phyloP scores from a whole-genome alignment of 2,113 vertebrate genomes.

The Microcebus lehilahytsara region DNA sequence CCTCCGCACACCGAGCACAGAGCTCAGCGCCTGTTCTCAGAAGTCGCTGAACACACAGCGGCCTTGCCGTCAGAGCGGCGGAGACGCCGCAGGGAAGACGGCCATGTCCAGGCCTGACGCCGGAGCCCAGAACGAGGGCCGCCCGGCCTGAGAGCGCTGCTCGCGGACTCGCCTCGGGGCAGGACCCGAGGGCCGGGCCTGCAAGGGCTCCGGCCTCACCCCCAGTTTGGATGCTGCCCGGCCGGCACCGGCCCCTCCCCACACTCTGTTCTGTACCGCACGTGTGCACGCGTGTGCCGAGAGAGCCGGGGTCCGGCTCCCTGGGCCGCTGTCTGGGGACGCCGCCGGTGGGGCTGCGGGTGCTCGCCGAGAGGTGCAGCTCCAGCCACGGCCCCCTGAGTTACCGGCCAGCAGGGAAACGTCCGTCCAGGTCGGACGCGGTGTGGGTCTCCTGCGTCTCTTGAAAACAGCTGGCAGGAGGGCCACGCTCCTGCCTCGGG shows the following conservation, averaged over 20 bases:
- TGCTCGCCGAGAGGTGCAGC: not conserved
- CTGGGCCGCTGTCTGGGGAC: not conserved
- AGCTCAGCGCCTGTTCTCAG: not conserved
- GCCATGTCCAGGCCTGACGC: not conserved
- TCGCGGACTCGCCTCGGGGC: accelerated
- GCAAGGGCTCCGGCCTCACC: not conserved
- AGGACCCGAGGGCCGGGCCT: too few species aligned
- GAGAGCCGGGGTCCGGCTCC: not conserved
- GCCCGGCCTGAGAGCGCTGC: not conserved
- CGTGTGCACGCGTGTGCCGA: accelerated
- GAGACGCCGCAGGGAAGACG: not conserved
- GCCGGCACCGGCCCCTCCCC: not conserved
- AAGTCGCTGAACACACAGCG: accelerated
- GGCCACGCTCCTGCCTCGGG: accelerated
- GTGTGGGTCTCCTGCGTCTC: not conserved
- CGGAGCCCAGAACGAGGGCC: not conserved
- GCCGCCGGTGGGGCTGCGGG: too few species aligned
- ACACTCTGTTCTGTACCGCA: too few species aligned
- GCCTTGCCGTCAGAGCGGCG: accelerated
- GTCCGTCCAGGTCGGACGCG: not conserved
- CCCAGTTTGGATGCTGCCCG: not conserved
- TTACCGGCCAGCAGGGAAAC: not conserved
- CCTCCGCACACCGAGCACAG: too few species aligned
- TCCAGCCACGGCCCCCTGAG: not conserved
- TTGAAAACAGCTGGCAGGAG: accelerated